Percentiles rank a stretch among this genome's conserved stretches.
These are phyloP conservation scores for Odontocolon sp. DNA, from an alignment of 2,888 invertebrate genomes.

Conservation along the genomic window DNA sequence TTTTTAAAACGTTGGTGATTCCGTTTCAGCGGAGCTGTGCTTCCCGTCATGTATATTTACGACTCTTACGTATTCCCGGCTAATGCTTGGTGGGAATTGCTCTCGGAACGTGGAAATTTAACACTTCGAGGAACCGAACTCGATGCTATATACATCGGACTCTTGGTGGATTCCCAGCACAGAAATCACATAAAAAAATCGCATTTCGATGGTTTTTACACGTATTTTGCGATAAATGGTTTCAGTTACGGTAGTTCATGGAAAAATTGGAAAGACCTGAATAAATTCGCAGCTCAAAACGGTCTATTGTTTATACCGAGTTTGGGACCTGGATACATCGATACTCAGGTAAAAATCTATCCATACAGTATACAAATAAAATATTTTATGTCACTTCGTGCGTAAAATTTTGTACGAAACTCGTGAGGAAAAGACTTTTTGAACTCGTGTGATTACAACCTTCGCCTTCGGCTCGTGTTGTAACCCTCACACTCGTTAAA, in stretches of 20 bases:
- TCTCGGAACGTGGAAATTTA: constrained; percentile 80
- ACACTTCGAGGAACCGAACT: constrained; percentile 82
- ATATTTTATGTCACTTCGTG: constrained; percentile 10
- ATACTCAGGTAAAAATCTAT: constrained; percentile 82
- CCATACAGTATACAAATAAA: not conserved
- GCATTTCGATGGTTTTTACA: constrained; percentile 85
- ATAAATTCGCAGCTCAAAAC: constrained; percentile 83
- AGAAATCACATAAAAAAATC: constrained; percentile 82
- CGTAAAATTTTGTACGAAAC: not conserved
- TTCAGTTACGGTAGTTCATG: constrained; percentile 85
- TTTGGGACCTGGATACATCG: constrained; percentile 87
- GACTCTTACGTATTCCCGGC: constrained; percentile 84
- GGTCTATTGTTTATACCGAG: constrained; percentile 86
- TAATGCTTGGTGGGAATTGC: constrained; percentile 82
- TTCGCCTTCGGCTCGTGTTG: too few relatives aligned
- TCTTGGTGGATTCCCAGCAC: constrained; percentile 83
- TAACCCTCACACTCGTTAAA: too few relatives aligned
- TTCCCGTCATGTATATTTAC: constrained; percentile 86
- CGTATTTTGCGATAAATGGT: constrained; percentile 85
- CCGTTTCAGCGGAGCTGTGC: constrained; percentile 70
- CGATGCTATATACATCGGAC: constrained; percentile 84
- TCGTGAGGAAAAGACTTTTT: not conserved
- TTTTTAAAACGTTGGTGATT: too few relatives aligned
- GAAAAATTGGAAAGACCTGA: constrained; percentile 83
- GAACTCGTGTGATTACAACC: too few relatives aligned